Base-by-base conservation (phyloP, 2,888 invertebrate genomes). In the Aporophyla nigra region DNA sequence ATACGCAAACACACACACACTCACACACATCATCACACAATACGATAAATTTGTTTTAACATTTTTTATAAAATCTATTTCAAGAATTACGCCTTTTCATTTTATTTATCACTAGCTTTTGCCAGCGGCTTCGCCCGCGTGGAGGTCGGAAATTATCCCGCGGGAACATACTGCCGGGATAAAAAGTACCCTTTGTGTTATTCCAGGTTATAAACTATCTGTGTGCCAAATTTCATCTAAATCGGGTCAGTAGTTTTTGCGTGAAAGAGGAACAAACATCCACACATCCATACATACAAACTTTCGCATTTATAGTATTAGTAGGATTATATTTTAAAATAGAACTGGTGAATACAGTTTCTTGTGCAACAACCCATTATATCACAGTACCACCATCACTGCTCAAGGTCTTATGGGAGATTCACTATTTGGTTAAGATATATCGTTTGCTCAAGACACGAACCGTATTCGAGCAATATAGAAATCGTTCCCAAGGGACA, bases 401-500 rank as follows among this genome's bases (percentile, higher is more conserved):
- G 65, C 16, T n/a, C 24, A 12, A 12, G 59, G 74, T 9, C 68
- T 62, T 61, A 61, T 33, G 84, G 84, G 78, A 77, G 24, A 51
- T 58, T 27, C 16, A 65, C 24, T 81, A 59, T 71, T 80, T 80
- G 67, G 66, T 70, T 67, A 46, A 73, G 80, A 71, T 56, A 71
- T 71, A 83, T 68, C 9, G 61, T 66, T 71, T 69, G 65, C 61
- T 59, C 58, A 74, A 84, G 73, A 78, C 33, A 56, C 27, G 24
- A 59, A 58, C 43, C 43, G 58, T 54, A 63, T 66, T 56, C 65
- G 66, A 62, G 51, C 62, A 33, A 81, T 74, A 77, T 65, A 71
- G 61, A 58, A 53, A 81, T 77, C 12, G 65, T 33, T 84, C 84
- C 81, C 83, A 51, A 62, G 54, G 58, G 81, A 0, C 27, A 27